phyloP scores from a whole-genome alignment of 1,140 invertebrate genomes.

The Papilio xuthus region DNA sequence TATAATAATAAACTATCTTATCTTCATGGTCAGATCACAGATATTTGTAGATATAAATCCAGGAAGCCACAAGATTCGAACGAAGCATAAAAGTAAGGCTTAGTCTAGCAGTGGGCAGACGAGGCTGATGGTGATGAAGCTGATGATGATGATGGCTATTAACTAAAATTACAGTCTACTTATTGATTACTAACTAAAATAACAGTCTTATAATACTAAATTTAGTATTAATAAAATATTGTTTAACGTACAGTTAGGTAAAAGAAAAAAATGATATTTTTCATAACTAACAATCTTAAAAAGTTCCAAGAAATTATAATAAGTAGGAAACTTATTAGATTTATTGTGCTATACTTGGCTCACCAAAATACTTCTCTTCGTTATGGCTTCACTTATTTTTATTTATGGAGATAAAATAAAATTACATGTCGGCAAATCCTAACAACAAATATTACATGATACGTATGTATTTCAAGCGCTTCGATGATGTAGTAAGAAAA shows the following conservation, averaged over 20 bases:
- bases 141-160: too few species aligned
- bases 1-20: background rate
- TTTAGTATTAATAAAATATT: too few species aligned
- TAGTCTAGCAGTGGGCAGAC: too few species aligned
- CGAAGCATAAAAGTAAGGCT: too few species aligned
- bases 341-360: conserved; percentile 9
- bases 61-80: background rate
- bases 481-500: too few species aligned
- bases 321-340: conserved; percentile 6
- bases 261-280: background rate
- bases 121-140: too few species aligned
- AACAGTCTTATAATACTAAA: too few species aligned
- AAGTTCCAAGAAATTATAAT: conserved; percentile 19
- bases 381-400: conserved; percentile 13
- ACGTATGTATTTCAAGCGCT: background rate
- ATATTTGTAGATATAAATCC: background rate
- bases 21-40: background rate
- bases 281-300: background rate
- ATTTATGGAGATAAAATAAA: conserved; percentile 20
- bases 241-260: too few species aligned
- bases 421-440: background rate
- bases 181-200: too few species aligned
- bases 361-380: background rate
- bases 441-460: background rate
- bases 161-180: too few species aligned